Conservation (phyloP, 2,113 vertebrate species). For the Bos javanicus region DNA sequence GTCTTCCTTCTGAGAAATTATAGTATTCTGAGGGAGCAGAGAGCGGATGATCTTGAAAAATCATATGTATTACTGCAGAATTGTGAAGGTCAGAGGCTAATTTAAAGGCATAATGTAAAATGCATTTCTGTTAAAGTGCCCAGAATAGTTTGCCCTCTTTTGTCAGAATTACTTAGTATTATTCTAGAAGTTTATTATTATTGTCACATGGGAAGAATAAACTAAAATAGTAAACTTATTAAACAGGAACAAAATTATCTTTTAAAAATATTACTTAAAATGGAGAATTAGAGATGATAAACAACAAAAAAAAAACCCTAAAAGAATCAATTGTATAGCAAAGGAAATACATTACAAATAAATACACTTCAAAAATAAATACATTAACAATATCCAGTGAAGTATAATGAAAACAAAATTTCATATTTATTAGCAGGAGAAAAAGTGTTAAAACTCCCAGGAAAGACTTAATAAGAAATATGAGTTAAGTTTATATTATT, state of each 20-base stretch:
- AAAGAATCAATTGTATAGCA: neutral
- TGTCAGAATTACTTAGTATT: neutral
- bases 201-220: neutral
- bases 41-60: neutral
- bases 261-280: neutral
- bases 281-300: conserved; percentile 6
- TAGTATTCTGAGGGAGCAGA: neutral
- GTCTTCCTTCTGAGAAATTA: neutral
- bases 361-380: neutral
- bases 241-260: neutral
- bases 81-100: neutral
- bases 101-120: neutral
- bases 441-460: neutral
- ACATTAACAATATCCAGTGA: neutral
- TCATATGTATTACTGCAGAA: neutral
- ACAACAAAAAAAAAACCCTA: neutral
- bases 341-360: neutral
- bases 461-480: neutral
- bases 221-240: neutral
- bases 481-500: neutral
- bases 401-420: neutral
- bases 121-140: neutral
- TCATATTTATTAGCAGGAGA: neutral
- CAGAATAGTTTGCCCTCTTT: neutral
- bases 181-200: neutral